These are phyloP conservation scores for Drosophila melanogaster DNA, from an alignment of 1,140 invertebrate genomes.

Conservation along the genomic window DNA sequence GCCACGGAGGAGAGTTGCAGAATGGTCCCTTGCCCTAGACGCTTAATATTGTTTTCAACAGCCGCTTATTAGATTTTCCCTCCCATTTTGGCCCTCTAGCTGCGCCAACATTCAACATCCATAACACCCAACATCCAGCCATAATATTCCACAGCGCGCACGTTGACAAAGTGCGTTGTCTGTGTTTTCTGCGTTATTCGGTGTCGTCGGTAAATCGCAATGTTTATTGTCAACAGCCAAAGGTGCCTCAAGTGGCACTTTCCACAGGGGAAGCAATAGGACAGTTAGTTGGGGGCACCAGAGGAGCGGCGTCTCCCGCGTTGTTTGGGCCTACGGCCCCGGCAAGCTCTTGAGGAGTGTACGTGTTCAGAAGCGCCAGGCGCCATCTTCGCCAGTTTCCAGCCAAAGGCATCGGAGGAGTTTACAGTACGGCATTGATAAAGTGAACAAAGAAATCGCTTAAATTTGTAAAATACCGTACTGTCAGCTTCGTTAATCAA, in stretches of 20 bases:
- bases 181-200: conserved; percentile 32
- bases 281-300: neutral
- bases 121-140: neutral
- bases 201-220: conserved; percentile 62
- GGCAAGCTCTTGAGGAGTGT: conserved; percentile 40
- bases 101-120: neutral
- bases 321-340: conserved; percentile 33
- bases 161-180: conserved; percentile 61
- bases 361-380: conserved; percentile 30
- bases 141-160: conserved; percentile 27
- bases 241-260: conserved; percentile 73
- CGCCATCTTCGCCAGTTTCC: conserved; percentile 37
- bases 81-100: conserved; percentile 1
- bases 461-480: no score
- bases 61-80: conserved; percentile 69
- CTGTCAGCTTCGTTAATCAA: no score
- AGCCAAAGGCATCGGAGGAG: neutral
- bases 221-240: conserved; percentile 79
- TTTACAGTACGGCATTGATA: conserved; percentile 10
- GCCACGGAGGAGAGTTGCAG: conserved; percentile 10
- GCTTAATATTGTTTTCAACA: conserved; percentile 71
- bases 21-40: conserved; percentile 16
- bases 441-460: neutral
- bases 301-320: conserved; percentile 14
- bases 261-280: conserved; percentile 24